Base-by-base conservation (phyloP, 2,113 vertebrate genomes). In the Potamarius usumacintae region DNA sequence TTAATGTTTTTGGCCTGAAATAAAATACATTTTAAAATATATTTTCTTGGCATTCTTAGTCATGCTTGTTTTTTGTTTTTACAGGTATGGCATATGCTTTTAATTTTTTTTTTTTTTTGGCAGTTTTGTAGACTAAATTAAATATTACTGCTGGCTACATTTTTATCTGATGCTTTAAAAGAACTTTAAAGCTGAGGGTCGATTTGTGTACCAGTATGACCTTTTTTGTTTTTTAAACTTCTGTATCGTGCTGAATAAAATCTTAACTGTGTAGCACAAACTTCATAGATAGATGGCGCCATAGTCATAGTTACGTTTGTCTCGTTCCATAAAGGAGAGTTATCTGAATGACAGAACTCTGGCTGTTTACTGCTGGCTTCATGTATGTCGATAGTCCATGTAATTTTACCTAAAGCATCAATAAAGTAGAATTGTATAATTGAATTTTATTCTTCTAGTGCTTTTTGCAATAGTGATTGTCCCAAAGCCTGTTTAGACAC, bases 21-120 rank as follows among this genome's bases (percentile, higher is more conserved):
- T 90, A 85, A 90, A 90, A 80, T 77, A 74, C 90, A 89, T 93
- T 90, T 88, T 88, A 86, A 94, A 94, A 93, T 92, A 92, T 93
- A 78, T 74, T 89, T 87, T 90, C 89, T 91, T 58, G 27, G 9
- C 9, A 7, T 48, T 62, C 7, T 81, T 18, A 58, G 30, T 0
- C 25, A 30, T n/a, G 2, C 6, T 76, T 34, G 0, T 30, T 20
- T 7, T 85, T 17, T n/a, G 80, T 17, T 57, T 71, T 72, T 69
- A 17, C 50, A 78, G 25, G 5, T 78, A 0, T 14, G 50, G 48
- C 18, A 0, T 25, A 22, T 77, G 71, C 15, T n/a, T n/a, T 72
- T 18, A 42, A 72, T 2, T 18, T 5, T 62, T 2, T 62, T 22
- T 20, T 12, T 71, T 12, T 30, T 8, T 1, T 67, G 27, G 14